phyloP scores from a whole-genome alignment of 2,113 vertebrate genomes.

The Entomyzon cyanotis region DNA sequence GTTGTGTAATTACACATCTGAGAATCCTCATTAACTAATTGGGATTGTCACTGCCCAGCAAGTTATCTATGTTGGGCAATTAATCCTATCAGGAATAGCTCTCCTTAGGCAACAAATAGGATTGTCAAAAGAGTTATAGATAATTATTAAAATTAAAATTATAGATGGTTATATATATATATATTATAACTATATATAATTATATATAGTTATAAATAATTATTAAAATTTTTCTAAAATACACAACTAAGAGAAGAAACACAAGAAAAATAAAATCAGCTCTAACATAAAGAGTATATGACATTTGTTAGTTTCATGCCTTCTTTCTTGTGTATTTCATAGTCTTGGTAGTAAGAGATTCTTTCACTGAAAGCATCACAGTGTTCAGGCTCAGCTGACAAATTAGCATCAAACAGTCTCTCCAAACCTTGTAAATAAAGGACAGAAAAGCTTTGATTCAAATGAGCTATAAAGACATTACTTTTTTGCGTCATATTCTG shows the following conservation, averaged over 20 bases:
- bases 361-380: background rate
- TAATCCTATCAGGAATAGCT: background rate
- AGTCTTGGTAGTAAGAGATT: background rate
- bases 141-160: background rate
- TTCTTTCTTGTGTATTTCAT: background rate
- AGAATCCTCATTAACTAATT: constrained; percentile 51
- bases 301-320: background rate
- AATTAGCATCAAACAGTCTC: background rate
- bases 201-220: background rate
- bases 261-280: background rate
- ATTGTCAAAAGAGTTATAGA: background rate
- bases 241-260: background rate
- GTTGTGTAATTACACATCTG: constrained; percentile 17
- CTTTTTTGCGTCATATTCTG: background rate
- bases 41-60: background rate
- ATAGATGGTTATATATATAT: too few species aligned
- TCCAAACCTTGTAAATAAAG: background rate
- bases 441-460: background rate
- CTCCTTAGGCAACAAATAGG: background rate
- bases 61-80: background rate
- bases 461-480: background rate
- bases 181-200: too few species aligned
- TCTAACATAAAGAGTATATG: background rate
- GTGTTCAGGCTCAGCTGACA: background rate
- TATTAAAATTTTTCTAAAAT: constrained; percentile 7